Evolutionary conservation across 1,140 invertebrate species (phyloP).

Genomic region (Mycetomoellerius zeteki): DNA sequence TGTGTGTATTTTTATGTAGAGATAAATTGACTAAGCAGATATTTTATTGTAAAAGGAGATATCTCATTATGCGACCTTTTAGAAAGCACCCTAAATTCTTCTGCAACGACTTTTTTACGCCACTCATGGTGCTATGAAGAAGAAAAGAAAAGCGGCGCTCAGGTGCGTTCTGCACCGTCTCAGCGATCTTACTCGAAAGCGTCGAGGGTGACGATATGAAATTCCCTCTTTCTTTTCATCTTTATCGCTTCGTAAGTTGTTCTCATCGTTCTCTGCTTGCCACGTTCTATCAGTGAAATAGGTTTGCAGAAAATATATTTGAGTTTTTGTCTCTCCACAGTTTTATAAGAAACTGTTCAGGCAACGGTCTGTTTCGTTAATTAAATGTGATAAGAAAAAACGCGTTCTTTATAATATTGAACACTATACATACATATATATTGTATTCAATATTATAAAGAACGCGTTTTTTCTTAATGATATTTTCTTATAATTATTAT

Average conservation of each 20-base stretch:
- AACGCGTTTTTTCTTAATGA: neutral
- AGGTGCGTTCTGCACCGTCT: constrained; percentile 71
- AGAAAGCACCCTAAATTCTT: constrained; percentile 78
- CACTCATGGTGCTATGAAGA: constrained; percentile 36
- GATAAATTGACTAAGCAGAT: constrained; percentile 40
- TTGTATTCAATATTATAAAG: too few species aligned
- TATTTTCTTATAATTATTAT: neutral
- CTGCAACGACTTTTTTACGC: constrained; percentile 54
- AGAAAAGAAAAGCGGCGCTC: constrained; percentile 68
- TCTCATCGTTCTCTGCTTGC: neutral
- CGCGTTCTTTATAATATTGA: constrained; percentile 1
- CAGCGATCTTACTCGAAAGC: constrained; percentile 70
- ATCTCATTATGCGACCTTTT: constrained; percentile 73
- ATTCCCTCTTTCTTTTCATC: constrained; percentile 57
- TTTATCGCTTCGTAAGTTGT: constrained; percentile 59
- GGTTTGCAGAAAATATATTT: constrained; percentile 20
- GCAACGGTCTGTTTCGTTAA: constrained; percentile 15
- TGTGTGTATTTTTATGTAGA: neutral
- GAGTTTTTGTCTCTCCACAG: constrained; percentile 6
- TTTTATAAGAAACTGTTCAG: constrained; percentile 7
- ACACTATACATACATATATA: neutral
- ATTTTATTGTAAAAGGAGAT: constrained; percentile 23
- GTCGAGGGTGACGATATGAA: constrained; percentile 71
- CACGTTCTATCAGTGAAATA: constrained; percentile 47
- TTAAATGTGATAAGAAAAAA: neutral